A percentile compares a stretch with the other conserved stretches of the same genome.
These are phyloP conservation scores for Temnothorax nylanderi DNA, from an alignment of 1,140 invertebrate species.

Conservation along the genomic window DNA sequence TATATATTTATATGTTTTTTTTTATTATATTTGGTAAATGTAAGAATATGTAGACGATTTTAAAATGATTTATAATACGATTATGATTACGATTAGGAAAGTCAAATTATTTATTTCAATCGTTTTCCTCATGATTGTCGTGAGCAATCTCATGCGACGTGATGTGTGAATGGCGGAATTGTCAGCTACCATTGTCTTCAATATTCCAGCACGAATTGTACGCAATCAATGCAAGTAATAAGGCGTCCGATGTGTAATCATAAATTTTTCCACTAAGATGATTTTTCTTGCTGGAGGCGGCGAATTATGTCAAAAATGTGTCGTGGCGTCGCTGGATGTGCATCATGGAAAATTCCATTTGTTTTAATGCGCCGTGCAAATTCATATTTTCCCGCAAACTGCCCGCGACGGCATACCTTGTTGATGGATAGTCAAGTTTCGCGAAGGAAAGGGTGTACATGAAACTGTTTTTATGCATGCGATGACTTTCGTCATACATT, in stretches of 20 bases:
- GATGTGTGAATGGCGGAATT: neutral
- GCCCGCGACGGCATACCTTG: neutral
- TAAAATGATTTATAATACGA: neutral
- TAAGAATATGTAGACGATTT: neutral
- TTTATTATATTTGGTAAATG: neutral
- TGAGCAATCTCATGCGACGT: neutral
- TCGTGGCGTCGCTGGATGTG: neutral
- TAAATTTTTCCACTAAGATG: constrained; percentile 32
- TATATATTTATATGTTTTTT: neutral
- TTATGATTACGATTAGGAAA: neutral
- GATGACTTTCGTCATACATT: neutral
- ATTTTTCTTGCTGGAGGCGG: neutral
- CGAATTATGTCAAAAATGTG: neutral
- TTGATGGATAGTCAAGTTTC: constrained; percentile 15
- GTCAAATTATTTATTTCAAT: constrained; percentile 3
- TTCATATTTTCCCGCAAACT: constrained; percentile 43
- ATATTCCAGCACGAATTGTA: constrained; percentile 19
- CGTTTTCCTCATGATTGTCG: neutral
- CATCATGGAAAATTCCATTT: constrained; percentile 56
- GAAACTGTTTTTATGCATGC: constrained; percentile 8
- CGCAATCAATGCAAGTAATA: constrained; percentile 11
- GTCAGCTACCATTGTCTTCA: neutral
- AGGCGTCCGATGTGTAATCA: neutral
- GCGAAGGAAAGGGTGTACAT: neutral
- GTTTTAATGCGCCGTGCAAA: constrained; percentile 47